phyloP scores from a whole-genome alignment of 2,797 vertebrate species.

The Oreonectes daqikongensis region DNA sequence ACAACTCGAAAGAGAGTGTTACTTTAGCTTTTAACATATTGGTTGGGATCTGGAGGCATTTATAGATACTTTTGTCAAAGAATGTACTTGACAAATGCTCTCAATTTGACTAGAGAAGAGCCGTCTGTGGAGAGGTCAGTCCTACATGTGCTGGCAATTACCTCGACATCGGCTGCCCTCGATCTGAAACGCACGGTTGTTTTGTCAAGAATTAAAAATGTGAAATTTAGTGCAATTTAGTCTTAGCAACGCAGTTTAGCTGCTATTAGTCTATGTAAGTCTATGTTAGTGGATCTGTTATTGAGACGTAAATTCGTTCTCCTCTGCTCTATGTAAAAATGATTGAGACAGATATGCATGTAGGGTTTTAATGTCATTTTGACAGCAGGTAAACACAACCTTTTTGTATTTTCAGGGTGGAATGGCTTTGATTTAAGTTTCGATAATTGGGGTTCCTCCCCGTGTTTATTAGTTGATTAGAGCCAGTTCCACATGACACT shows the following conservation, averaged over 20 bases:
- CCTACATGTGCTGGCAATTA: constrained; percentile 50
- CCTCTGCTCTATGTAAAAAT: constrained; percentile 20
- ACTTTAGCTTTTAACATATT: constrained; percentile 34
- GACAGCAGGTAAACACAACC: constrained; percentile 11
- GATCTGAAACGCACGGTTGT: constrained; percentile 38
- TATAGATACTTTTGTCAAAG: constrained; percentile 53
- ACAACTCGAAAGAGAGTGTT: too few relatives aligned
- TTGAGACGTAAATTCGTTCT: constrained; percentile 24
- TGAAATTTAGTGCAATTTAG: constrained; percentile 15
- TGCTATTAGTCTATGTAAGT: constrained; percentile 25
- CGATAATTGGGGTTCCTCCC: constrained; percentile 29
- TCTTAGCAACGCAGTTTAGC: constrained; percentile 41
- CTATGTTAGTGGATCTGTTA: constrained; percentile 25
- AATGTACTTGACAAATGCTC: constrained; percentile 42
- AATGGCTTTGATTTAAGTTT: constrained; percentile 12
- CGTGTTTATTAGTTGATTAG: constrained; percentile 34
- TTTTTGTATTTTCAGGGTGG: constrained; percentile 9
- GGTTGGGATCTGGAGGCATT: constrained; percentile 61
- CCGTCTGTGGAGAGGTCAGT: constrained; percentile 5
- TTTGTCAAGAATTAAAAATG: constrained; percentile 47
- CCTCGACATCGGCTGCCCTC: constrained; percentile 22
- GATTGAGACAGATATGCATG: not conserved
- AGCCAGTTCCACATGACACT: constrained; percentile 12
- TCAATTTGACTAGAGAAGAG: constrained; percentile 22
- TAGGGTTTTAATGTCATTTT: constrained; percentile 32